Evolutionary conservation across 2,888 invertebrate genomes (phyloP).

Genomic region (Drosophila percnosoma): DNA sequence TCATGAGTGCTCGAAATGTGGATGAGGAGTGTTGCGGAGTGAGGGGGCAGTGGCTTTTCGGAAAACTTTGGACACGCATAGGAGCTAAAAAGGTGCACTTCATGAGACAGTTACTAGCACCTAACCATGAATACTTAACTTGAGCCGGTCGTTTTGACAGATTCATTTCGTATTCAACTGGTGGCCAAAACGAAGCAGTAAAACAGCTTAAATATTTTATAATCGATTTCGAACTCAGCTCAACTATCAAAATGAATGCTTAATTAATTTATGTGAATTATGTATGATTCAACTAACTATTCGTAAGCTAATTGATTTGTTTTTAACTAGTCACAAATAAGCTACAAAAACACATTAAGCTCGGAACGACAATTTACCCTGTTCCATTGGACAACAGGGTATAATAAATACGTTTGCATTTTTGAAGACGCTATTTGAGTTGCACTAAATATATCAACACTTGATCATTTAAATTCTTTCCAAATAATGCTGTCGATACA

Average conservation of each 20-base stretch:
- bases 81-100: constrained; percentile 20
- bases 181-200: neutral
- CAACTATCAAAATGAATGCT: neutral
- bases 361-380: neutral
- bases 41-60: neutral
- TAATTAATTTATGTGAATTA: neutral
- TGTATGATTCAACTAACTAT: neutral
- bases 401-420: neutral
- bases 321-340: neutral
- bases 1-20: neutral
- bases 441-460: neutral
- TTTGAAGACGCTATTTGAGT: constrained; percentile 1
- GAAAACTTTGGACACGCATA: constrained; percentile 34
- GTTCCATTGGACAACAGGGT: neutral
- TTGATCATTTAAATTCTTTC: neutral
- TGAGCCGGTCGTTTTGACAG: neutral
- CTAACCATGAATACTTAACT: constrained; percentile 21
- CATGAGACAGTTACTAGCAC: constrained; percentile 16
- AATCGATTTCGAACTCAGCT: neutral
- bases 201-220: constrained; percentile 1
- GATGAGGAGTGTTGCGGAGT: neutral
- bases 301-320: neutral
- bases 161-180: constrained; percentile 14
- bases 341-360: neutral
- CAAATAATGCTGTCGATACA: neutral